Percentiles rank a stretch among this genome's conserved stretches.
Conservation (phyloP, 2,888 invertebrate genomes). For the Eristalis tenax region DNA sequence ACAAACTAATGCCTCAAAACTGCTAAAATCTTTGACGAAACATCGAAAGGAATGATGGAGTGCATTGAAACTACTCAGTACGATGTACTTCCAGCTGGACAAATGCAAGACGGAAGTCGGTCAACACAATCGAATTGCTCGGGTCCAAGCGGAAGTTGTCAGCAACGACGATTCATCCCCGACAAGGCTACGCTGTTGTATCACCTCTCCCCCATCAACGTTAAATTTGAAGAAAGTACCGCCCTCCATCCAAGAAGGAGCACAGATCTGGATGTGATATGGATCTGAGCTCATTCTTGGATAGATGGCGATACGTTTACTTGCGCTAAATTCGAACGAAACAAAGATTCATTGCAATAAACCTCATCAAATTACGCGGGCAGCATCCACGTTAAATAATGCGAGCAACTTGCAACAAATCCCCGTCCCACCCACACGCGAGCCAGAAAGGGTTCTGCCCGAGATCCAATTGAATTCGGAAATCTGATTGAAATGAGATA, state of each 20-base stretch:
- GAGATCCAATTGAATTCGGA: not conserved
- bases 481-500: not conserved
- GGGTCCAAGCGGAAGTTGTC: not conserved
- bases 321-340: not conserved
- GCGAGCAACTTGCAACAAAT: not conserved
- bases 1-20: too few species aligned
- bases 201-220: not conserved
- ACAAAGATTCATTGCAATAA: not conserved
- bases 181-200: not conserved
- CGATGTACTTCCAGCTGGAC: too few species aligned
- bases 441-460: not conserved
- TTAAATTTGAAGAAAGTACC: slow-evolving; percentile 42
- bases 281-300: slow-evolving; percentile 71
- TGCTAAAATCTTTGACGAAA: too few species aligned
- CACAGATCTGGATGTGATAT: slow-evolving; percentile 70
- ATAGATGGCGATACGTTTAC: slow-evolving; percentile 65
- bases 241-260: slow-evolving; percentile 70
- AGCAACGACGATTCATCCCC: not conserved
- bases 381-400: not conserved
- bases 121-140: too few species aligned
- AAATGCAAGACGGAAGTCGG: too few species aligned
- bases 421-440: not conserved
- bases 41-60: too few species aligned
- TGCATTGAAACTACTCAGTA: too few species aligned
- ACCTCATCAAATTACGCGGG: not conserved